Percentiles rank a stretch among this genome's conserved stretches.
These are phyloP conservation scores for Macrosoma leucophasiata DNA, from an alignment of 2,888 invertebrate species.

Conservation along the genomic window DNA sequence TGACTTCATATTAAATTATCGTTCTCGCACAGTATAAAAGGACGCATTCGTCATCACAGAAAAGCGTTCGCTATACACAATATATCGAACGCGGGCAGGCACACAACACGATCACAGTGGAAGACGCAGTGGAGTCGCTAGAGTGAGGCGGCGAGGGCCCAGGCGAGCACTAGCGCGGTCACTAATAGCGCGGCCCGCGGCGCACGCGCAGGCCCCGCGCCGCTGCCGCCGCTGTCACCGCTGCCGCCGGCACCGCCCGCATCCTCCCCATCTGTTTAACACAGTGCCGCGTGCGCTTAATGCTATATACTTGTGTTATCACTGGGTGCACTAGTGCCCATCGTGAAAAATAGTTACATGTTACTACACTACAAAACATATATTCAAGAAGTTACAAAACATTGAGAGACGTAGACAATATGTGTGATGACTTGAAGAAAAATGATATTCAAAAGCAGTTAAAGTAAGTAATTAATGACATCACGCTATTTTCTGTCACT, in stretches of 20 bases:
- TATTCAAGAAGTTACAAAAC: too few species aligned
- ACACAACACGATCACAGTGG: conserved; percentile 63
- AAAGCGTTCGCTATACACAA: conserved; percentile 63
- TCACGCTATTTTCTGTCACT: too few species aligned
- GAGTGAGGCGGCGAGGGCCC: conserved; percentile 28
- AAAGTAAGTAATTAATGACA: too few species aligned
- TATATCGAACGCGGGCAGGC: conserved; percentile 56
- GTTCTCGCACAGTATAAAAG: conserved; percentile 66
- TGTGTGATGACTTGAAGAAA: too few species aligned
- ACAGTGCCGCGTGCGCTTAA: conserved; percentile 12
- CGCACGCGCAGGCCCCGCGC: conserved; percentile 24
- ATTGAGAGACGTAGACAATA: too few species aligned
- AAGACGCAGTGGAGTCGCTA: conserved; percentile 49
- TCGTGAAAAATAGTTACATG: background rate
- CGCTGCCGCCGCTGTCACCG: conserved; percentile 36
- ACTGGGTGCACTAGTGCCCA: conserved; percentile 9
- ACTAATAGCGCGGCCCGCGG: conserved; percentile 23
- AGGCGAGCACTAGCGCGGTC: conserved; percentile 10
- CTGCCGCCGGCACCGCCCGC: too few species aligned
- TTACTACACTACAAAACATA: background rate
- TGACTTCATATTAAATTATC: conserved; percentile 73
- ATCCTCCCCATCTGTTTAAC: conserved; percentile 31
- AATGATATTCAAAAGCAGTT: too few species aligned
- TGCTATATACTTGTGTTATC: conserved; percentile 7
- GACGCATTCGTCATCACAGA: conserved; percentile 61